These are phyloP conservation scores for Periparus ater DNA, from an alignment of 2,797 vertebrate species.

Conservation along the genomic window DNA sequence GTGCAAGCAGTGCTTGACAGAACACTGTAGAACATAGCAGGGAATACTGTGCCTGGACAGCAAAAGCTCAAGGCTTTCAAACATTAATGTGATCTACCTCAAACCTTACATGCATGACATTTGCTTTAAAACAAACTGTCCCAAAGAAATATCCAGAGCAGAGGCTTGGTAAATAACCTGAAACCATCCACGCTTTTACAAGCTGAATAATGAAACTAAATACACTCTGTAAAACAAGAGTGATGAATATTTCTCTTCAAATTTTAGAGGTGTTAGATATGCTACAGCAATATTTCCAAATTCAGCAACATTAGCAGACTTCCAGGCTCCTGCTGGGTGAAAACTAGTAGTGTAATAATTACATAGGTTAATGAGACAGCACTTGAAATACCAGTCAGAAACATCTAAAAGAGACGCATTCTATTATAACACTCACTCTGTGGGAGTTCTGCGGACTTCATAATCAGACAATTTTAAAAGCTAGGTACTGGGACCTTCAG, in stretches of 20 bases:
- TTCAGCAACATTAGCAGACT: background rate
- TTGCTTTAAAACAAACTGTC: background rate
- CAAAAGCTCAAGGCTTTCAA: conserved; percentile 22
- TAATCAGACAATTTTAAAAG: background rate
- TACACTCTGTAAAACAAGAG: background rate
- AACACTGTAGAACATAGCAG: background rate
- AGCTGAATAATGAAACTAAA: background rate
- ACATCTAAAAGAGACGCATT: background rate
- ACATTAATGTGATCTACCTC: background rate
- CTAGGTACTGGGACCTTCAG: background rate
- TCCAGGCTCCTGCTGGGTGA: background rate
- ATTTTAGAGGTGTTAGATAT: background rate
- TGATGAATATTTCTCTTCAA: background rate
- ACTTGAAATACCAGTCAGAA: background rate
- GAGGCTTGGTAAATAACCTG: background rate
- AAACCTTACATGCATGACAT: background rate
- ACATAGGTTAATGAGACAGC: background rate
- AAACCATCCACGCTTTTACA: conserved; percentile 6
- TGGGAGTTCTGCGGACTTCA: background rate
- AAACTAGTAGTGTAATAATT: background rate
- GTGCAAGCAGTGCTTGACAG: background rate
- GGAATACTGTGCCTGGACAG: background rate
- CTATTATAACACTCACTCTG: background rate
- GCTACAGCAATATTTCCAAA: background rate
- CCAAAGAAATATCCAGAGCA: background rate